These are phyloP conservation scores for Ophthalmolycus amberensis DNA, from an alignment of 2,113 vertebrate genomes.

Conservation along the genomic window DNA sequence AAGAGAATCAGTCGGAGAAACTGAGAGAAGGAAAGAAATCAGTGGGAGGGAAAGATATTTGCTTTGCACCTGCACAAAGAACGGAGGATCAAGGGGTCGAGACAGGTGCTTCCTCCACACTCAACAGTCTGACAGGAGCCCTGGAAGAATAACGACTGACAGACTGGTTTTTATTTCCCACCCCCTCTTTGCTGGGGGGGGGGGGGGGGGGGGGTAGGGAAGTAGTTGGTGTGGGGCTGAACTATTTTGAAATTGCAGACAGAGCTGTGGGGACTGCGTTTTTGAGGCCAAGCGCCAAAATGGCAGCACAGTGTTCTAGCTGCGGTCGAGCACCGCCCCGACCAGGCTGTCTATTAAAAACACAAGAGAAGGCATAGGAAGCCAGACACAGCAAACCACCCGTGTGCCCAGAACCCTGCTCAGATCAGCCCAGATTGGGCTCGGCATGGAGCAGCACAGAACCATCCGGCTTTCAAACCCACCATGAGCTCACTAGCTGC, in stretches of 20 bases:
- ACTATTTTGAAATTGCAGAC: slow-evolving; percentile 82
- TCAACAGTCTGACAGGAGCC: slow-evolving; percentile 36
- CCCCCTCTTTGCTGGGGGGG: slow-evolving; percentile 67
- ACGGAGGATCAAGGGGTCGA: slow-evolving; percentile 51
- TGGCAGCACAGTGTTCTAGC: slow-evolving; percentile 78
- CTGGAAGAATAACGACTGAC: slow-evolving; percentile 53
- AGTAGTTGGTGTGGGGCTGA: slow-evolving; percentile 50
- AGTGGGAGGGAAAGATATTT: slow-evolving; percentile 53
- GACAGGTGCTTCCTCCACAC: slow-evolving; percentile 75
- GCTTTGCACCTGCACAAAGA: slow-evolving; percentile 70
- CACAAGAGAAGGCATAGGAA: slow-evolving; percentile 75
- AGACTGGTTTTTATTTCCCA: slow-evolving; percentile 45
- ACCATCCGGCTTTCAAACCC: slow-evolving; percentile 41
- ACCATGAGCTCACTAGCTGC: slow-evolving; percentile 66
- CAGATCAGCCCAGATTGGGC: slow-evolving; percentile 51
- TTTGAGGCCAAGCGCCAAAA: slow-evolving; percentile 78
- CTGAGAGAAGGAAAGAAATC: not conserved
- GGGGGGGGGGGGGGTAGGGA: slow-evolving; percentile 63
- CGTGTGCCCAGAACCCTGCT: slow-evolving; percentile 61
- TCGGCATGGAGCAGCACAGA: slow-evolving; percentile 11
- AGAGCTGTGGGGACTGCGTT: slow-evolving; percentile 74
- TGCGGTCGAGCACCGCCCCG: slow-evolving; percentile 84
- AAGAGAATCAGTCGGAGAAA: not conserved
- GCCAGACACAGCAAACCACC: slow-evolving; percentile 82
- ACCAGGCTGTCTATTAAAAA: slow-evolving; percentile 85